Evolutionary conservation across 37 sponge, comb jelly and placozoan species (phyloP), one percentile per base, ranked within the genome.

Genomic region (Tethya wilhelma): DNA sequence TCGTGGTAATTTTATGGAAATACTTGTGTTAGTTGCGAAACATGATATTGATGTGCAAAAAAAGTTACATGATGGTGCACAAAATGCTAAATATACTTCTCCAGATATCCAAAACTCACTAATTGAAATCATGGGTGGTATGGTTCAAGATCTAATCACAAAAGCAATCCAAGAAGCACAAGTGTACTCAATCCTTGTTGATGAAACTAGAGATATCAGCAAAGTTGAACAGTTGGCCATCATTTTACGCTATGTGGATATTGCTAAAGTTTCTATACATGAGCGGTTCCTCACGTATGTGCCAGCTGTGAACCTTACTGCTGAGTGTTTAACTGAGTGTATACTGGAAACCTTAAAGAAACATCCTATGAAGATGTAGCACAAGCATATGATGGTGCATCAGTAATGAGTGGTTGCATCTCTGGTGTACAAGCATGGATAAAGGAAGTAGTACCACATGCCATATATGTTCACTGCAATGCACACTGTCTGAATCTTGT

Each of bases 351-450:
- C 59, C 38, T 3, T 38, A 32, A 30, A 22, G 22, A n/a, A n/a
- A 20, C 4, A 56, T 22, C 30, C 57, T 59, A 22, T 7, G 22
- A 64, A 26, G 67, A 29, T 36, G 53, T 42, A 56, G 79, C 38
- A 1, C 55, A 78, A 38, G 79, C 59, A 3, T 87, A 87, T 59
- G 77, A 87, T 80, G 88, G 88, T 7, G 88, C 88, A 34, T 75
- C 82, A 25, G 82, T 87, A 19, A 87, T 80, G 80, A 73, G 69
- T 34, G 81, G 87, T 20, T 28, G 41, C 25, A 74, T 74, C 33
- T 37, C 75, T 31, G 81, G 69, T 38, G 87, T 80, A 7, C 87
- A 87, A 59, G 23, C 26, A 11, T 73, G 79, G 38, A 69, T 86
- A 9, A 79, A 39, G 79, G 75, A 79, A 30, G 69, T 86, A 30